phyloP scores from a whole-genome alignment of 2,113 vertebrate species.

The Gopherus evgoodei region DNA sequence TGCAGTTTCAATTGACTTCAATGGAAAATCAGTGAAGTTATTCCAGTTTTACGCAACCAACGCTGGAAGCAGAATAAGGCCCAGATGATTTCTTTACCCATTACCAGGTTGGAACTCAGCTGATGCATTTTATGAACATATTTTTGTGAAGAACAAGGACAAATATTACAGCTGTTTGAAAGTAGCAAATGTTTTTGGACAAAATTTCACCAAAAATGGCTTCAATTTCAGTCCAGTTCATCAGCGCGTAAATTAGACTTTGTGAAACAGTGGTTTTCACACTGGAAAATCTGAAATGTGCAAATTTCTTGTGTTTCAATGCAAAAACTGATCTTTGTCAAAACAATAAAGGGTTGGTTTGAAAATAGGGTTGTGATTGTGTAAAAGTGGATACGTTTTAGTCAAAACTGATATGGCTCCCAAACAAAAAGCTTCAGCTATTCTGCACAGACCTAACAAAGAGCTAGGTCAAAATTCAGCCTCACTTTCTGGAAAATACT shows the following conservation, averaged over 20 bases:
- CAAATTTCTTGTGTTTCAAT: constrained; percentile 13
- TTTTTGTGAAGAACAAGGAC: background rate
- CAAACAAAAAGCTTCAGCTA: constrained; percentile 7
- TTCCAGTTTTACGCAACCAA: background rate
- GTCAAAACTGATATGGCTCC: constrained; percentile 45
- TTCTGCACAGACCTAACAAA: constrained; percentile 1
- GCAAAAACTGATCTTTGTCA: constrained; percentile 51
- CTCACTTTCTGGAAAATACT: constrained; percentile 58
- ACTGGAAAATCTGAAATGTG: background rate
- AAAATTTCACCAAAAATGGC: constrained; percentile 19
- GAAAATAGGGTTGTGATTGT: background rate
- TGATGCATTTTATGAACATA: background rate
- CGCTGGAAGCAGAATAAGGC: background rate
- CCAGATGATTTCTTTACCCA: background rate
- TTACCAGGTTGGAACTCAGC: background rate
- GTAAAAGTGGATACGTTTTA: background rate
- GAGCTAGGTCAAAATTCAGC: constrained; percentile 46
- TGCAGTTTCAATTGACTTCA: background rate
- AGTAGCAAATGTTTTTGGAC: background rate
- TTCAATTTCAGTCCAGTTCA: background rate
- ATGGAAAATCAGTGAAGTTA: background rate
- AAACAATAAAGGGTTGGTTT: constrained; percentile 6
- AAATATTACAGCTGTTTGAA: background rate
- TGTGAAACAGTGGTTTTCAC: background rate
- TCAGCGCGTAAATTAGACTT: background rate